Evolutionary conservation across 2,113 vertebrate species (phyloP), one percentile per base, ranked within the genome.

Genomic region (Jaculus jaculus): DNA sequence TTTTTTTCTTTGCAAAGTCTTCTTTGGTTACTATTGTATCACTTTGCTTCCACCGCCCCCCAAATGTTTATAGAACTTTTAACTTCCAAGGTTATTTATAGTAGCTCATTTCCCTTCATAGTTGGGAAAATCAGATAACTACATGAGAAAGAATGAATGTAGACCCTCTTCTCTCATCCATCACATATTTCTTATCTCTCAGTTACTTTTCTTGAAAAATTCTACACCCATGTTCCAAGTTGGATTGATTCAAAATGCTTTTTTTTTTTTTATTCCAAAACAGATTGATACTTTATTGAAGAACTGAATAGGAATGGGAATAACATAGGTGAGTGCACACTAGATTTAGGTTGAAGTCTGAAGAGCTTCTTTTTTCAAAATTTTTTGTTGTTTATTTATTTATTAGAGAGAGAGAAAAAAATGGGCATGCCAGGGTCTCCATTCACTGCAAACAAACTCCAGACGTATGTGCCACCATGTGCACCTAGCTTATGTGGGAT

Each of bases 261-360:
- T n/a, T 65, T 4, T 42, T 4, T 3, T 89, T 89, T 78, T 72
- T 7, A 39, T n/a, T n/a, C n/a, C 42, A 32, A 32, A 32, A 32
- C 30, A 54, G 12, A 4, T 63, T 61, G 61, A 34, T 6, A 42
- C n/a, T 65, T 58, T 16, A 28, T 37, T 60, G 39, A 77, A 5
- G 16, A 73, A 28, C n/a, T 79, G 34, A 9, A 12, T 72, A 7
- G 16, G 5, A 54, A 54, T 54, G 54, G 15, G 54, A 54, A 54
- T 54, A 54, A 54, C 10, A 54, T 51, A 51, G 17, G 8, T 18
- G n/a, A 17, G 60, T 9, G 28, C 26, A 9, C 1, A 17, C 13
- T 13, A 8, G 37, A 8, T 66, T n/a, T 32, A 12, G 8, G 8
- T 1, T 12, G 28, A 10, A 17, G 21, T 9, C 20, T 3, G 6